Conservation (phyloP, 2,888 invertebrate genomes). For the Tipula vernalis region DNA sequence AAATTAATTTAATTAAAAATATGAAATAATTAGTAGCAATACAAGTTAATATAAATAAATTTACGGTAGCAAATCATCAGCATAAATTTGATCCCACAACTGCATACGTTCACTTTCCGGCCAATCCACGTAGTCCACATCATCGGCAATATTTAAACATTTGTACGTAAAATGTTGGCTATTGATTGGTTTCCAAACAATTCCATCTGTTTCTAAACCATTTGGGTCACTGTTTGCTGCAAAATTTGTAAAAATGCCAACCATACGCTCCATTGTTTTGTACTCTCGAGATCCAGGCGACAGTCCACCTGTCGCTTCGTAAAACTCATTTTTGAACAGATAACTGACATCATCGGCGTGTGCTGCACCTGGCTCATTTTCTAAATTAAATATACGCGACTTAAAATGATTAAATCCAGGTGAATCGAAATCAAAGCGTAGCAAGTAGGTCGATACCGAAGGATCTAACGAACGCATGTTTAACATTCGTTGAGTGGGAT, state of each 20-base stretch:
- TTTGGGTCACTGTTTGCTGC: slow-evolving; percentile 24
- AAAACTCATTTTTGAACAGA: slow-evolving; percentile 28
- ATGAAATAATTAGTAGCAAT: no score
- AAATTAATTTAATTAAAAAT: no score
- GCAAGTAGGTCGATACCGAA: slow-evolving; percentile 28
- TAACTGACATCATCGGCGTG: slow-evolving; percentile 35
- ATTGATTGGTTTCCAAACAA: background rate
- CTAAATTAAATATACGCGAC: slow-evolving; percentile 18
- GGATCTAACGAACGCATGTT: slow-evolving; percentile 21
- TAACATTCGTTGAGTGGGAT: slow-evolving; percentile 28
- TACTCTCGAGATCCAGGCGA: slow-evolving; percentile 27
- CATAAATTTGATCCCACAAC: slow-evolving; percentile 23
- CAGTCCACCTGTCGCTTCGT: slow-evolving; percentile 18
- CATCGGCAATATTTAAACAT: slow-evolving; percentile 27
- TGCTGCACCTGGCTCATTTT: slow-evolving; percentile 28
- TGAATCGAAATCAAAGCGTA: slow-evolving; percentile 34
- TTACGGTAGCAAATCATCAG: no score
- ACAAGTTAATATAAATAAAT: no score
- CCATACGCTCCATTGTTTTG: slow-evolving; percentile 29
- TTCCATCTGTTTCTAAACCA: background rate
- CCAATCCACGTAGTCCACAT: slow-evolving; percentile 22
- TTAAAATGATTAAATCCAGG: slow-evolving; percentile 31
- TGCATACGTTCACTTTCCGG: slow-evolving; percentile 26
- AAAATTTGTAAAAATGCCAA: slow-evolving; percentile 29
- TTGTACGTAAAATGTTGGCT: slow-evolving; percentile 18